Conservation (phyloP, 2,113 vertebrate genomes). For the Cygnus buccinator region DNA sequence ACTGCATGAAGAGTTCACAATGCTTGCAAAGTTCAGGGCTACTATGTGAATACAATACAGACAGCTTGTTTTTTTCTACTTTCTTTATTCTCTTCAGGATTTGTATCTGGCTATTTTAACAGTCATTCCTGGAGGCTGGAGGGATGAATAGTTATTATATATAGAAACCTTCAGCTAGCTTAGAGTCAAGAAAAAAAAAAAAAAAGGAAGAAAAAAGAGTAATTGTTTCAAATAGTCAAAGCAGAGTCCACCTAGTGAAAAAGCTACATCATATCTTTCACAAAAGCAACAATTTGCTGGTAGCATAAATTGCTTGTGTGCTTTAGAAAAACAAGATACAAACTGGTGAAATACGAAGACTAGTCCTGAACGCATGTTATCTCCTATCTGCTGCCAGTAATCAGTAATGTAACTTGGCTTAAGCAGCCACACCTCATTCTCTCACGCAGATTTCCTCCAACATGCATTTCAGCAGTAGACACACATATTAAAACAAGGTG, state of each 20-base stretch:
- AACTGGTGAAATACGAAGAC: neutral
- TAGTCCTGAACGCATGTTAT: neutral
- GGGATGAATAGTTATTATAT: neutral
- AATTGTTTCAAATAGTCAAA: neutral
- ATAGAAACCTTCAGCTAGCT: neutral
- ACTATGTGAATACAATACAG: neutral
- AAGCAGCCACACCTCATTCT: neutral
- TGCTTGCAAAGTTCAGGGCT: neutral
- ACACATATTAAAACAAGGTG: neutral
- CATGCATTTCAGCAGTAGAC: neutral
- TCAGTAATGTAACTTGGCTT: neutral
- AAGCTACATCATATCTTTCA: neutral
- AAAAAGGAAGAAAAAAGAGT: neutral
- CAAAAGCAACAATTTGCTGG: neutral
- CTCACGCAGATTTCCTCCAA: neutral
- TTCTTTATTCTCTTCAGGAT: neutral
- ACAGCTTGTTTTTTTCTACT: neutral
- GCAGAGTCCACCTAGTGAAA: neutral
- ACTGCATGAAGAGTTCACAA: neutral
- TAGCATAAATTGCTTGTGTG: neutral
- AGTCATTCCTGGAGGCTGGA: neutral
- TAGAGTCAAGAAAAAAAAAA: neutral
- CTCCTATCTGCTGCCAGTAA: neutral
- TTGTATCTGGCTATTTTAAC: neutral
- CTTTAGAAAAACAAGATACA: neutral